A percentile compares a stretch with the other conserved stretches of the same genome.
phyloP scores from a whole-genome alignment of 2,797 vertebrate genomes.

The Hyperoplus immaculatus region DNA sequence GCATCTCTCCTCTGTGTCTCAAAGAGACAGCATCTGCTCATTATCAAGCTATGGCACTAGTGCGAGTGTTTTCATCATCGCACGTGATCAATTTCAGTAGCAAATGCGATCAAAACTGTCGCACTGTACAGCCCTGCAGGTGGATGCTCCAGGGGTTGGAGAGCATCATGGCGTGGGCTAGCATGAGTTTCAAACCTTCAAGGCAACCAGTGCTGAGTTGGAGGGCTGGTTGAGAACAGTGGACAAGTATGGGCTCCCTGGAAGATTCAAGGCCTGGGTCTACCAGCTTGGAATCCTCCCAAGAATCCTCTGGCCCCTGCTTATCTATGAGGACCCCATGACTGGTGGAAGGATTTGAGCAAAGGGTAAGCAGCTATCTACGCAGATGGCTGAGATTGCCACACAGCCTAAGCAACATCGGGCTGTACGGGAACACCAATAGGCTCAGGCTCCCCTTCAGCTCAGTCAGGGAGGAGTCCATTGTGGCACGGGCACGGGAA shows the following conservation, averaged over 20 bases:
- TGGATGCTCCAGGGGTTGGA: not conserved
- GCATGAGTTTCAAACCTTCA: not conserved
- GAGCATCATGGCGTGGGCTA: not conserved
- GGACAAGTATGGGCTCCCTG: not conserved
- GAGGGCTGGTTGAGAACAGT: not conserved
- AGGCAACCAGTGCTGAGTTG: not conserved
- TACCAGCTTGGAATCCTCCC: slow-evolving; percentile 8
- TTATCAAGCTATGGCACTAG: too few species aligned
- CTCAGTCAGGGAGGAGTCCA: slow-evolving; percentile 20
- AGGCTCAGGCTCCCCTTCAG: slow-evolving; percentile 13
- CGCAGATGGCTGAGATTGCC: slow-evolving; percentile 11
- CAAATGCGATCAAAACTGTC: too few species aligned
- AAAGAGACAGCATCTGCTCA: too few species aligned
- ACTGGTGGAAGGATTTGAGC: not conserved
- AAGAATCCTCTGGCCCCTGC: slow-evolving; percentile 9
- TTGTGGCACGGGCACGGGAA: slow-evolving; percentile 1
- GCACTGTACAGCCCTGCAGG: too few species aligned
- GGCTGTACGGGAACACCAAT: slow-evolving; percentile 13
- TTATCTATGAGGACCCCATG: not conserved
- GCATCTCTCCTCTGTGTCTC: too few species aligned
- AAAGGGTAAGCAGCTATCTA: not conserved
- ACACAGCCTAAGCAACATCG: slow-evolving; percentile 10
- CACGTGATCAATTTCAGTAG: too few species aligned
- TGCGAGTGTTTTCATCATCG: too few species aligned
- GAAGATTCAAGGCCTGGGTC: slow-evolving; percentile 15